A percentile compares a stretch with the other conserved stretches of the same genome.
These are phyloP conservation scores for Rhodinocichla rosea DNA, from an alignment of 2,113 vertebrate species.

Conservation along the genomic window DNA sequence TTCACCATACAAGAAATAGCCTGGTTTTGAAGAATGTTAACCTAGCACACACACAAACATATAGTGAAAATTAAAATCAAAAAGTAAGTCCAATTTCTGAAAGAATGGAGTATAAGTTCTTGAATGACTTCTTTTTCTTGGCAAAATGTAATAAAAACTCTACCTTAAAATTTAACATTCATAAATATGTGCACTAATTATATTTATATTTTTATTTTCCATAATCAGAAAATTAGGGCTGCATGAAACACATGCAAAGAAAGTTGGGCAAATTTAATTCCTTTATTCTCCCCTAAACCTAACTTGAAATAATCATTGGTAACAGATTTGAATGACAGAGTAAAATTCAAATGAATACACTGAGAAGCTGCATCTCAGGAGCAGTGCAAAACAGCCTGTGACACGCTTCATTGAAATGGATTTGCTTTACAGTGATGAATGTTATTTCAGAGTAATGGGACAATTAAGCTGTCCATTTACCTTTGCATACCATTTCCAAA, in stretches of 20 bases:
- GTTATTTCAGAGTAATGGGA: not conserved
- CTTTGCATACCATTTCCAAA: not conserved
- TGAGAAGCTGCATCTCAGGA: not conserved
- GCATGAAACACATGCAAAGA: not conserved
- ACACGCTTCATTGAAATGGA: not conserved
- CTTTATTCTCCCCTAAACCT: not conserved
- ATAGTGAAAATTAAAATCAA: not conserved
- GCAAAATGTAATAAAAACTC: not conserved
- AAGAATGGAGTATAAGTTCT: not conserved
- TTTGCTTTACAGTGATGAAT: not conserved
- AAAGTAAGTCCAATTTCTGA: not conserved
- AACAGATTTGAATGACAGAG: not conserved
- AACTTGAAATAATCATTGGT: not conserved
- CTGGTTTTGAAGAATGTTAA: not conserved
- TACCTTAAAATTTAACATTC: not conserved
- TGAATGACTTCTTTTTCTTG: not conserved
- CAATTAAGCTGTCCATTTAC: not conserved
- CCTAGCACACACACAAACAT: not conserved
- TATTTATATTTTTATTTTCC: not conserved
- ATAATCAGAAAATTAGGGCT: not conserved
- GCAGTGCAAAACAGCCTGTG: not conserved
- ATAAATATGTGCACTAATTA: not conserved
- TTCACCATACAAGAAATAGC: not conserved
- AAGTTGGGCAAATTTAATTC: not conserved
- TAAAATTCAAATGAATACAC: not conserved